phyloP scores from a whole-genome alignment of 1,140 invertebrate genomes.

The Grapholita molesta region DNA sequence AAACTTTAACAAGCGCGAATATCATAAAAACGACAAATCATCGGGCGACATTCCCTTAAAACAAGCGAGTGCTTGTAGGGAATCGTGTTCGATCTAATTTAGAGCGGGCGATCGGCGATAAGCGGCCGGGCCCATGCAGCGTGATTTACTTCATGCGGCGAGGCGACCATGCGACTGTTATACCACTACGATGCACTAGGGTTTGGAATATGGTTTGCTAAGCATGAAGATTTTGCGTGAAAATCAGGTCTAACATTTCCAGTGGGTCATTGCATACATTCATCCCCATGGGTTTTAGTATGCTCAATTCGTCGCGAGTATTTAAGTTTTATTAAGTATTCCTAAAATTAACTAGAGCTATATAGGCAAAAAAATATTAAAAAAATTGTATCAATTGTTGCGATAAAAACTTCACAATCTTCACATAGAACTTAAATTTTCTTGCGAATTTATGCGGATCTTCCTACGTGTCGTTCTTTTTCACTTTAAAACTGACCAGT shows the following conservation, averaged over 20 bases:
- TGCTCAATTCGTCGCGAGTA: no score
- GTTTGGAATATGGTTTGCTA: not conserved
- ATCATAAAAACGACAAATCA: slow-evolving; percentile 56
- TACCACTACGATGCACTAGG: not conserved
- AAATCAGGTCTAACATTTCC: not conserved
- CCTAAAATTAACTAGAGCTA: no score
- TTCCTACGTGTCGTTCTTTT: no score
- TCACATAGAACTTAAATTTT: no score
- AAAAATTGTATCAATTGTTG: no score
- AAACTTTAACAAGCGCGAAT: slow-evolving; percentile 16
- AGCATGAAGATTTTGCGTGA: not conserved
- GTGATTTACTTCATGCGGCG: slow-evolving; percentile 54
- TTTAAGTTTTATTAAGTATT: no score
- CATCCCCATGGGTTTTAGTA: no score
- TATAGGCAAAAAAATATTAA: no score
- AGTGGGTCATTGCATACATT: no score
- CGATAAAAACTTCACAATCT: no score
- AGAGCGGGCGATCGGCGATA: slow-evolving; percentile 49
- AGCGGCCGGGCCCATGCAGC: slow-evolving; percentile 45
- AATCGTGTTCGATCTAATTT: slow-evolving; percentile 60
- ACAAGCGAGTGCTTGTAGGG: slow-evolving; percentile 25
- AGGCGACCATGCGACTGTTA: not conserved
- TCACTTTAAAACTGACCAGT: no score
- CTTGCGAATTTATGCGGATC: no score
- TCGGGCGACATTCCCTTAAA: slow-evolving; percentile 31